phyloP scores from a whole-genome alignment of 2,113 vertebrate species.

The Oreotrochilus melanogaster region DNA sequence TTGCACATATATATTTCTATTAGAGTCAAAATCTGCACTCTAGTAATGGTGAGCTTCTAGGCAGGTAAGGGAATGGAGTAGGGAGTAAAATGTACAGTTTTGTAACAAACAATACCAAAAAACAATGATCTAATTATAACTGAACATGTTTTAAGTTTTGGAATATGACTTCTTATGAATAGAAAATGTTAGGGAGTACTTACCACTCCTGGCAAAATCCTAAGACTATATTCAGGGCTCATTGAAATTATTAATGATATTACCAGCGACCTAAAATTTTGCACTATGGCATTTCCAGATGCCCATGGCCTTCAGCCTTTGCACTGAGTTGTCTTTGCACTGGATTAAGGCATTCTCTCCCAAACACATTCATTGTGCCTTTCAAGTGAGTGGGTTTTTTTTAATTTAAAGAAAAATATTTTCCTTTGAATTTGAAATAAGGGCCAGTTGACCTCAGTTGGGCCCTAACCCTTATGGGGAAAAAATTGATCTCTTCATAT shows the following conservation, averaged over 20 bases:
- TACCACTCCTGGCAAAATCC: neutral
- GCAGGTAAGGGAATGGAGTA: neutral
- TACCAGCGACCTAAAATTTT: neutral
- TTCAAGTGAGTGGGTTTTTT: conserved; percentile 54
- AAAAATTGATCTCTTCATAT: conserved; percentile 73
- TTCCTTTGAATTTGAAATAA: conserved; percentile 69
- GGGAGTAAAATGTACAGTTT: neutral
- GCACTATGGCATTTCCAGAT: neutral
- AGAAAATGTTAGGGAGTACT: neutral
- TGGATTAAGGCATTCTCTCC: neutral
- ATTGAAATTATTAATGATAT: neutral
- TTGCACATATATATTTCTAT: neutral
- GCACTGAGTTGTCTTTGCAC: neutral
- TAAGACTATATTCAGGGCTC: neutral
- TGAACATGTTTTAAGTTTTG: neutral
- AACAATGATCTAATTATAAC: neutral
- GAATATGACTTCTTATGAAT: neutral
- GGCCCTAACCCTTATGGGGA: conserved; percentile 56
- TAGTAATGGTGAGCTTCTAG: neutral
- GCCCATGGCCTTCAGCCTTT: neutral
- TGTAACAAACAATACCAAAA: neutral
- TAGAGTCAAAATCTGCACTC: neutral
- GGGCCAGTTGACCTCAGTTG: conserved; percentile 42
- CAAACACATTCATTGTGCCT: neutral
- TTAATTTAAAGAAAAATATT: conserved; percentile 66